Evolutionary conservation across 2,888 invertebrate species (phyloP).

Genomic region (Plutella xylostella): DNA sequence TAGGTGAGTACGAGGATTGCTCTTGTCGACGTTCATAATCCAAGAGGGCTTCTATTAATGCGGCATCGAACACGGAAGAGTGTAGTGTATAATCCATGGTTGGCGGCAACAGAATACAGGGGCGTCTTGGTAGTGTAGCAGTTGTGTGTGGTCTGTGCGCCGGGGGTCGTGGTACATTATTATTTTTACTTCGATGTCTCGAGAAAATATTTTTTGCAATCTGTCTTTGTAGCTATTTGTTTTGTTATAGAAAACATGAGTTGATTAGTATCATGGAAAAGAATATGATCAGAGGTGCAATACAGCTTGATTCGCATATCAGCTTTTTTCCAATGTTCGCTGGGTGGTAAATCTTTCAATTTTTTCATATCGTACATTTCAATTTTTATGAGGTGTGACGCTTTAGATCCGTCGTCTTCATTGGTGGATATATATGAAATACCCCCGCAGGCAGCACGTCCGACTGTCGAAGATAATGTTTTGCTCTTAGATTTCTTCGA

Average conservation of each 20-base stretch:
- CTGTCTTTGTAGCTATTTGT: background rate
- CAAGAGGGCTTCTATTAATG: no score
- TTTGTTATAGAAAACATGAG: constrained; percentile 3
- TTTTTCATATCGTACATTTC: constrained; percentile 9
- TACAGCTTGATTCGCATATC: constrained; percentile 1
- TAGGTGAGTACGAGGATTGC: no score
- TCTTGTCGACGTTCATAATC: no score
- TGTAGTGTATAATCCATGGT: no score
- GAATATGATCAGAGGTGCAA: background rate
- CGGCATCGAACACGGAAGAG: no score
- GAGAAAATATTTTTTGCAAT: background rate
- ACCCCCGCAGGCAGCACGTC: background rate
- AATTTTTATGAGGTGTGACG: constrained; percentile 12
- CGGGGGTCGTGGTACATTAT: no score
- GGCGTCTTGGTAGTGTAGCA: no score
- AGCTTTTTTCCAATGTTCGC: constrained; percentile 10
- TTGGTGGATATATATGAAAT: constrained; percentile 7
- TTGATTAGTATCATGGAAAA: background rate
- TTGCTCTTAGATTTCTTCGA: no score
- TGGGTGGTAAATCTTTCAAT: constrained; percentile 4
- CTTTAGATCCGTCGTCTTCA: constrained; percentile 4
- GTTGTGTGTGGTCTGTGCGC: no score
- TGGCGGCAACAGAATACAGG: no score
- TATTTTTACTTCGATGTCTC: no score
- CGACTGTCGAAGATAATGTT: background rate